Conservation (phyloP, 2,113 vertebrate species). For the Callorhinus ursinus region DNA sequence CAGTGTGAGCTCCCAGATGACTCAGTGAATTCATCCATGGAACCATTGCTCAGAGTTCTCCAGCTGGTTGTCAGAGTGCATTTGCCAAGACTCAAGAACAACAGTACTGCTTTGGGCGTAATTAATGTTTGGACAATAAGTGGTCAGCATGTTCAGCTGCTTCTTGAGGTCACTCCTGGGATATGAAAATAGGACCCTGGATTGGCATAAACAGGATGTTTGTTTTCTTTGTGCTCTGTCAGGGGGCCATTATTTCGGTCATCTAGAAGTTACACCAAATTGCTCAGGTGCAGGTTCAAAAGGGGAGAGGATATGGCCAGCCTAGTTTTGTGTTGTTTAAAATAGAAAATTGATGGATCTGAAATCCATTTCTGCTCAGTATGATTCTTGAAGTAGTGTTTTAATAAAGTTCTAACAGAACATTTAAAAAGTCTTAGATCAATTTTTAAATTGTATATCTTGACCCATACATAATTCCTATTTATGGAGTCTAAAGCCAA, state of each 20-base stretch:
- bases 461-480: constrained; percentile 35
- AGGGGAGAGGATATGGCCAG: not conserved
- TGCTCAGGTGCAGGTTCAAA: constrained; percentile 46
- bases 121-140: constrained; percentile 76
- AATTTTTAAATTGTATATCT: constrained; percentile 43
- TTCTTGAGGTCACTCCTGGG: constrained; percentile 74
- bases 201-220: constrained; percentile 65
- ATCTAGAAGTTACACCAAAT: constrained; percentile 58
- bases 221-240: constrained; percentile 65
- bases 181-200: constrained; percentile 68
- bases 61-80: constrained; percentile 68
- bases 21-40: constrained; percentile 30
- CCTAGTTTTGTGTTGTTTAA: constrained; percentile 52
- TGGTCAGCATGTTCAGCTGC: constrained; percentile 64
- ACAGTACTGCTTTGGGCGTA: constrained; percentile 69
- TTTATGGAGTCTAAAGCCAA: constrained; percentile 33
- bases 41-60: constrained; percentile 9
- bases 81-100: constrained; percentile 71
- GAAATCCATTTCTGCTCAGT: constrained; percentile 57
- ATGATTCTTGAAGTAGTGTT: constrained; percentile 34
- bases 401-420: constrained; percentile 48
- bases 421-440: constrained; percentile 36
- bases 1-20: not conserved
- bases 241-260: constrained; percentile 45
- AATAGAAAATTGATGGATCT: constrained; percentile 59